These are phyloP conservation scores for Ceriagrion tenellum DNA, from an alignment of 2,888 invertebrate genomes.

Conservation along the genomic window DNA sequence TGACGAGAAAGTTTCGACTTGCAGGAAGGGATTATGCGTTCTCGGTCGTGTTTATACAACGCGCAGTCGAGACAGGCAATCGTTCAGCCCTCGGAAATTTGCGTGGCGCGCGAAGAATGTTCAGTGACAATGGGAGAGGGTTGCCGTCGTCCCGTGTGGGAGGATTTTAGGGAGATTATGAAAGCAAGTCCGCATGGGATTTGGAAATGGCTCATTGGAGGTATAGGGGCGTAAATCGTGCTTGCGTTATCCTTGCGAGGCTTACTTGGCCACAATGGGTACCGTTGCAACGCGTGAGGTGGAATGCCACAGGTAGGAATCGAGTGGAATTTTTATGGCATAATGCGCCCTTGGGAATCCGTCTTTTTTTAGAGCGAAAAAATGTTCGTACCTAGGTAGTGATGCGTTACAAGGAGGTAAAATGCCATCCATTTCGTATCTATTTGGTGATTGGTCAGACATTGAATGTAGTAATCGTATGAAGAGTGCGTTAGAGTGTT, in stretches of 20 bases:
- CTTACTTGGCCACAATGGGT: neutral
- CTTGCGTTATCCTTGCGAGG: neutral
- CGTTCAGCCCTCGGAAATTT: neutral
- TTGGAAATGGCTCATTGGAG: neutral
- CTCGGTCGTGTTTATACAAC: neutral
- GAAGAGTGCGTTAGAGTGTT: no score
- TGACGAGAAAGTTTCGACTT: neutral
- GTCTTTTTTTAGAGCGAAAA: no score
- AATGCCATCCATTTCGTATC: no score
- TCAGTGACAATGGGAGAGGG: neutral
- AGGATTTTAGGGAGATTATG: neutral
- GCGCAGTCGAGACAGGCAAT: neutral
- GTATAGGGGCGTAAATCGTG: neutral
- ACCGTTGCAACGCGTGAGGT: neutral
- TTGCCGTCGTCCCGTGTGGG: neutral
- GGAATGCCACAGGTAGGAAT: neutral
- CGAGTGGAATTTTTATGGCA: neutral
- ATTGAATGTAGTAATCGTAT: no score
- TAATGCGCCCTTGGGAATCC: neutral
- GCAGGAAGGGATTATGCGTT: neutral
- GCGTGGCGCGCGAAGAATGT: neutral
- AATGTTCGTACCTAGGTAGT: no score
- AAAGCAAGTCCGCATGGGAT: neutral
- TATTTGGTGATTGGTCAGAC: no score
- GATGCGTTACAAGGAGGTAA: no score